phyloP scores from a whole-genome alignment of 1,140 invertebrate species.

The Atta cephalotes region DNA sequence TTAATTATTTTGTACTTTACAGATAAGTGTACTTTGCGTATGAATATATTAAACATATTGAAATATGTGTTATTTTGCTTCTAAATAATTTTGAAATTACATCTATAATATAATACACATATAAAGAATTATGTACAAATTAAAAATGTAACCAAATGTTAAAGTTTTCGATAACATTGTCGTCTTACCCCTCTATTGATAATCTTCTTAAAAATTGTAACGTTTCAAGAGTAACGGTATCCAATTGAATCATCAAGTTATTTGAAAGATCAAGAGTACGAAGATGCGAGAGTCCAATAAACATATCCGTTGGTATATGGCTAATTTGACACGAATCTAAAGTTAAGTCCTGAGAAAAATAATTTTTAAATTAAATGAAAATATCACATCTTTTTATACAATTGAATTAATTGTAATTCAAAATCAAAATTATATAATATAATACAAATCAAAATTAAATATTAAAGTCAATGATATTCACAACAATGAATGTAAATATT shows the following conservation, averaged over 20 bases:
- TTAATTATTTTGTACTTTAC: not conserved
- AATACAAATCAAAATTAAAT: too few relatives aligned
- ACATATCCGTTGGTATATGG: conserved; percentile 76
- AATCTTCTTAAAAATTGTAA: conserved; percentile 70
- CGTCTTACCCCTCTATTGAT: conserved; percentile 77
- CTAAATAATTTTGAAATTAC: not conserved
- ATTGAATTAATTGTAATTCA: not conserved
- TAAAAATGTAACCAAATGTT: not conserved
- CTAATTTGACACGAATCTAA: conserved; percentile 81
- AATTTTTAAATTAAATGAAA: conserved; percentile 22
- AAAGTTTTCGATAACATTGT: not conserved
- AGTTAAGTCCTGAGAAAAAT: conserved; percentile 76
- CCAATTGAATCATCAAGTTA: conserved; percentile 80
- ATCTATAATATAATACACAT: not conserved
- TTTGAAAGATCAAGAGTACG: conserved; percentile 81
- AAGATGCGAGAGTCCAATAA: conserved; percentile 76
- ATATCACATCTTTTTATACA: not conserved
- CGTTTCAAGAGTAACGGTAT: conserved; percentile 62
- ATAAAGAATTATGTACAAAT: too few relatives aligned
- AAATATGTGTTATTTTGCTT: not conserved
- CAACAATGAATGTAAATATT: not conserved
- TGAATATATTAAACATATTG: not conserved
- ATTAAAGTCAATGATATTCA: not conserved
- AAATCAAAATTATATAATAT: too few relatives aligned
- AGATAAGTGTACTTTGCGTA: not conserved